Conservation (phyloP, 1,140 invertebrate genomes). For the Batillaria attramentaria region DNA sequence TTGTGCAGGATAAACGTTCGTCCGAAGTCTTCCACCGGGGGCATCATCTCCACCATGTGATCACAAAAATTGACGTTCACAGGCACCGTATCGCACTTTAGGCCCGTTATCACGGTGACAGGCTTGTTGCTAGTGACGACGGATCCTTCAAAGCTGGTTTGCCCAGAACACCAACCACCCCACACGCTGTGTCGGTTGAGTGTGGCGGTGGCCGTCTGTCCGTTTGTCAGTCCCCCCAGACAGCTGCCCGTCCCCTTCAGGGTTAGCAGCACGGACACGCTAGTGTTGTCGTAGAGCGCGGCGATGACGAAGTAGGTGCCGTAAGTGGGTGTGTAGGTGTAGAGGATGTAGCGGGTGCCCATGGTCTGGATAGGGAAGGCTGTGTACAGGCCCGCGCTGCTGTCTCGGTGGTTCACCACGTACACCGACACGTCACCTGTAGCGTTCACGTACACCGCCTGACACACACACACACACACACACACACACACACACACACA, state of each 20-base stretch:
- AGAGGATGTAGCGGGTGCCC: not conserved
- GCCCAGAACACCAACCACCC: not conserved
- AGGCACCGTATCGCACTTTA: not conserved
- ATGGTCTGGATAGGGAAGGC: not conserved
- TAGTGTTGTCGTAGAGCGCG: not conserved
- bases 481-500: not conserved
- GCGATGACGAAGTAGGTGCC: not conserved
- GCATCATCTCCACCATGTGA: conserved; percentile 14
- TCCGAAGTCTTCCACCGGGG: conserved; percentile 8
- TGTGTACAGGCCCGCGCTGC: not conserved
- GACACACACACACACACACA: not conserved
- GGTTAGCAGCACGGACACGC: not conserved
- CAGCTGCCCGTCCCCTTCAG: not conserved
- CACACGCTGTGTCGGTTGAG: not conserved
- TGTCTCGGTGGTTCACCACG: not conserved
- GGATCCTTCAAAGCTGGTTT: not conserved
- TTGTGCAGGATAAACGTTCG: not conserved
- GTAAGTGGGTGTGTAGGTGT: not conserved
- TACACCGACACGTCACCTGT: not conserved
- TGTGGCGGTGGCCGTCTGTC: not conserved
- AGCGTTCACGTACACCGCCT: not conserved
- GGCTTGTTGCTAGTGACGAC: not conserved
- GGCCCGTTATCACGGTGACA: not conserved
- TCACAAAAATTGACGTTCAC: not conserved
- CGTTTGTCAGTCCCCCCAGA: not conserved